Evolutionary conservation across 2,888 invertebrate genomes (phyloP), one percentile per base, ranked within the genome.

Genomic region (Aphrophora alni): DNA sequence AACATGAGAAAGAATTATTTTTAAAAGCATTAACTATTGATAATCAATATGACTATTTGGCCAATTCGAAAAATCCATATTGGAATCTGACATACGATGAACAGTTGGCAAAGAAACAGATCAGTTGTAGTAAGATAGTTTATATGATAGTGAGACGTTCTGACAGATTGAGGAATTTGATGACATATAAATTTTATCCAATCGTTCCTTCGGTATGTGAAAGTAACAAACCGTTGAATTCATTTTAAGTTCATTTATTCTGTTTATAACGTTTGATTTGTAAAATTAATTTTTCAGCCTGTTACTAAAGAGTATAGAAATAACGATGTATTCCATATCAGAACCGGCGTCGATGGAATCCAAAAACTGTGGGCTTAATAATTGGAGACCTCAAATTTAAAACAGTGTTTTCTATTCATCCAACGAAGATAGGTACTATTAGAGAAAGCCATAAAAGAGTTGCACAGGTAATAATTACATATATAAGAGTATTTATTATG

Each of bases 241-340:
- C n/a, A n/a, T n/a, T n/a, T n/a, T n/a, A n/a, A n/a, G n/a, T n/a
- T n/a, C n/a, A n/a, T n/a, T n/a, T n/a, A n/a, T n/a, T n/a, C n/a
- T n/a, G n/a, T n/a, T n/a, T n/a, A n/a, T n/a, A n/a, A n/a, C n/a
- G n/a, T 82, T 75, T n/a, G n/a, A n/a, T n/a, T n/a, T n/a, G n/a
- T n/a, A n/a, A n/a, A n/a, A n/a, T n/a, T n/a, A n/a, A n/a, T 44
- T 78, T 84, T 85, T 14, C 81, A 88, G 88, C 88, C 89, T 26
- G 83, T 87, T 12, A 85, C 84, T 33, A 84, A 87, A 69, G 83
- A 82, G 3, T 89, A 89, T 80, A 85, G 89, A 59, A 89, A 88
- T 83, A 88, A 88, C 83, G 88, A 89, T 83, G 88, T 88, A 75
- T 88, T 88, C 82, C 87, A 85, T 78, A 85, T 89, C 33, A 85